phyloP scores from a whole-genome alignment of 2,113 vertebrate genomes.

The Cephalopholis sonnerati region DNA sequence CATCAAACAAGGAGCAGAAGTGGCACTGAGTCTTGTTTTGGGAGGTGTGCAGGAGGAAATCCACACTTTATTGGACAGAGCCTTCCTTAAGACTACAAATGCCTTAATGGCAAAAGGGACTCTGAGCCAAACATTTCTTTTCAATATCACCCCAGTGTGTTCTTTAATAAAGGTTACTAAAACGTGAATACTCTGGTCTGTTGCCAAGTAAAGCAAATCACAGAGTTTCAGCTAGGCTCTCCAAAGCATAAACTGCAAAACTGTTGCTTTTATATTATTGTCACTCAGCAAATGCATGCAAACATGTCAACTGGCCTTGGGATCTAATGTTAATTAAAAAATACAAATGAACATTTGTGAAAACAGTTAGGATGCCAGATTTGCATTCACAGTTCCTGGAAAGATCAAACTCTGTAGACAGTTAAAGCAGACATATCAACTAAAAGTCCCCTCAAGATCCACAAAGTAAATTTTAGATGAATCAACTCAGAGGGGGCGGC shows the following conservation, averaged over 20 bases:
- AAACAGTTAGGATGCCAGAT: slow-evolving; percentile 1
- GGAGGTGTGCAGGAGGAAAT: slow-evolving; percentile 32
- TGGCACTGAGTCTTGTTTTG: slow-evolving; percentile 35
- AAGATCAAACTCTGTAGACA: neutral
- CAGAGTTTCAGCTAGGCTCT: neutral
- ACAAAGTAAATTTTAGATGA: neutral
- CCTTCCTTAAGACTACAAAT: slow-evolving; percentile 24
- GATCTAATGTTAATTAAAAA: slow-evolving; percentile 22
- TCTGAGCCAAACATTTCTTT: slow-evolving; percentile 9
- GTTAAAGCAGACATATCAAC: neutral
- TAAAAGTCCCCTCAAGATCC: neutral
- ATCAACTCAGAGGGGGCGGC: slow-evolving; percentile 1
- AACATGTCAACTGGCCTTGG: neutral
- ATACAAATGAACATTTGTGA: neutral
- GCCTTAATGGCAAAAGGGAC: neutral
- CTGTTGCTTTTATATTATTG: neutral
- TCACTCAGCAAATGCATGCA: slow-evolving; percentile 1
- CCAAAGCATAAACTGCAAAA: neutral
- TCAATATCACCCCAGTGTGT: slow-evolving; percentile 4
- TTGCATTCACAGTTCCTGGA: neutral
- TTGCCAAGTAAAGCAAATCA: slow-evolving; percentile 5
- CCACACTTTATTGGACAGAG: slow-evolving; percentile 16
- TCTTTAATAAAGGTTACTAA: slow-evolving; percentile 22
- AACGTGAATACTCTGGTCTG: slow-evolving; percentile 5
- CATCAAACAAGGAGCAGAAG: slow-evolving; percentile 66